Conservation (phyloP, 2,797 vertebrate species). For the Sebastes hubbsi region DNA sequence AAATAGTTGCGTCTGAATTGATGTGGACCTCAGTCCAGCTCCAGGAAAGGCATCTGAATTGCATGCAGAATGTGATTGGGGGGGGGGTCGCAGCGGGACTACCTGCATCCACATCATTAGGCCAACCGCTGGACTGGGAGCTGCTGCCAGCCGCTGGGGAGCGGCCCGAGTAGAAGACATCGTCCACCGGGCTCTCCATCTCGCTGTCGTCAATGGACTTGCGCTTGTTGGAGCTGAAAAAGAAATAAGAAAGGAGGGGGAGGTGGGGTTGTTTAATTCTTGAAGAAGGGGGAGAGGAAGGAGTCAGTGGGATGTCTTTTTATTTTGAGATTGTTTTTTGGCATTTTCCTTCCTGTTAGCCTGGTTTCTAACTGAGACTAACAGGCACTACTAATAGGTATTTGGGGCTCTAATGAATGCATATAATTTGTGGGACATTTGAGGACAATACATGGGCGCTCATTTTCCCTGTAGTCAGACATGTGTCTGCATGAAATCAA, state of each 20-base stretch:
- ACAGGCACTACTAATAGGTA: not conserved
- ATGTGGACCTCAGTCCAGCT: conserved; percentile 48
- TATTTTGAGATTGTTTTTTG: not conserved
- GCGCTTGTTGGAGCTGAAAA: conserved; percentile 91
- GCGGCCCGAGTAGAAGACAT: conserved; percentile 94
- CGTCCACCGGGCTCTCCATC: conserved; percentile 96
- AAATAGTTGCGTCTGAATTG: conserved; percentile 26
- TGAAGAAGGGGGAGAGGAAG: not conserved
- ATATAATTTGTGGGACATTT: conserved; percentile 17
- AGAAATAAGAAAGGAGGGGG: not conserved
- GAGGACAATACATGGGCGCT: conserved; percentile 8
- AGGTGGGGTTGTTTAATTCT: not conserved
- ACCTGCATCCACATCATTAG: conserved; percentile 96
- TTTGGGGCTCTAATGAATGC: not conserved
- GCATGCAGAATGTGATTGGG: not conserved
- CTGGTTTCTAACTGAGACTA: not conserved
- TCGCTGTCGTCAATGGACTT: conserved; percentile 97
- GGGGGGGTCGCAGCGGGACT: conserved; percentile 29
- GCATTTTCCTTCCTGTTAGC: not conserved
- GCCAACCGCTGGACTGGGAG: conserved; percentile 93
- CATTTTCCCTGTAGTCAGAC: conserved; percentile 3
- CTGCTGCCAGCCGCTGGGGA: conserved; percentile 94
- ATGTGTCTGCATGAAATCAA: conserved; percentile 28
- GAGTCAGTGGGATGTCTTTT: not conserved
- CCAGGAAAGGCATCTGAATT: not conserved